Evolutionary conservation across 1,140 invertebrate genomes (phyloP).

Genomic region (Tetramorium simillimum): DNA sequence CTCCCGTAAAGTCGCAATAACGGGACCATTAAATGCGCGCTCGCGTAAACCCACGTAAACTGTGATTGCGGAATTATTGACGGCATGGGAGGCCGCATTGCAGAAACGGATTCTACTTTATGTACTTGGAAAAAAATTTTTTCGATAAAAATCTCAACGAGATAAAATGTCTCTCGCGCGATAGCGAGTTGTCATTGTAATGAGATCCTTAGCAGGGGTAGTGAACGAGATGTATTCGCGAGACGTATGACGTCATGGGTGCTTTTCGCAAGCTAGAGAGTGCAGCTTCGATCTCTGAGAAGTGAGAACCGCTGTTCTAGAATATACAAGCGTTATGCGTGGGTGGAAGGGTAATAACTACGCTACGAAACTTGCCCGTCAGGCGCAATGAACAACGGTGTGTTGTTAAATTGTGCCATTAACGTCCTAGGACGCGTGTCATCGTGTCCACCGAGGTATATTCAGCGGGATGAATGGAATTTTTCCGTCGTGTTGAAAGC

Average conservation of each 20-base stretch:
- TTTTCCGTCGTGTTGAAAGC: neutral
- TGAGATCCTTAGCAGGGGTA: neutral
- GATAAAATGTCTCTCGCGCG: neutral
- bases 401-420: conserved; percentile 56
- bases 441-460: conserved; percentile 17
- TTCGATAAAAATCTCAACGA: neutral
- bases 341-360: conserved; percentile 57
- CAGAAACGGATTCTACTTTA: neutral
- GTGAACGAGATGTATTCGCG: neutral
- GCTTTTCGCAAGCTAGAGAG: conserved; percentile 15
- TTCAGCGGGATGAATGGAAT: conserved; percentile 16
- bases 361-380: conserved; percentile 62
- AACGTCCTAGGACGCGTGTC: conserved; percentile 38
- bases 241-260: conserved; percentile 11
- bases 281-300: conserved; percentile 33
- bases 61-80: neutral
- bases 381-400: conserved; percentile 60
- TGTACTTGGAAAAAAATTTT: neutral
- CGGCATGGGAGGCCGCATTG: neutral
- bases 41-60: neutral
- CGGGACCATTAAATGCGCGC: neutral
- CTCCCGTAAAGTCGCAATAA: neutral
- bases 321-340: conserved; percentile 12
- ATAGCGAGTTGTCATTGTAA: neutral
- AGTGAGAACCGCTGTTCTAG: conserved; percentile 62